A percentile compares a stretch with the other conserved stretches of the same genome.
phyloP scores from a whole-genome alignment of 1,140 invertebrate species.

The Bombyx mandarina region DNA sequence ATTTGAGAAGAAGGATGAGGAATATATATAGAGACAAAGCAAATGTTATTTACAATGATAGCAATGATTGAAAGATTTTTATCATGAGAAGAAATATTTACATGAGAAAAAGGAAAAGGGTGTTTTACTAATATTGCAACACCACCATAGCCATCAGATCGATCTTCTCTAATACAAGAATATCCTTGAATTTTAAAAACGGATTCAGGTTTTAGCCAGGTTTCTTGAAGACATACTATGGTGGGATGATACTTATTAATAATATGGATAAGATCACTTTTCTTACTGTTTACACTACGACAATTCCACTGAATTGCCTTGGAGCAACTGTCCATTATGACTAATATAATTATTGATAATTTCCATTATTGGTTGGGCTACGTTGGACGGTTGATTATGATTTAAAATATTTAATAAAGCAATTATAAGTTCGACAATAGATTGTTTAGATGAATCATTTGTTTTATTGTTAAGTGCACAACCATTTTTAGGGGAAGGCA shows the following conservation, averaged over 20 bases:
- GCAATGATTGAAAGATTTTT: neutral
- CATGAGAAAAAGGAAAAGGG: neutral
- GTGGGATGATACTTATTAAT: conserved; percentile 12
- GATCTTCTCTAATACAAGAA: conserved; percentile 9
- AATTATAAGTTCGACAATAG: conserved; percentile 8
- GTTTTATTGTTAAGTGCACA: conserved; percentile 4
- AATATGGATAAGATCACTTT: conserved; percentile 16
- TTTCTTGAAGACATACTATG: conserved; percentile 11
- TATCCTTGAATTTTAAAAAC: conserved; percentile 13
- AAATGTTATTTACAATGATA: neutral
- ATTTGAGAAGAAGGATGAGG: too few relatives aligned
- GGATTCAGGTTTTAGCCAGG: conserved; percentile 14
- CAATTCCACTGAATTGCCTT: conserved; percentile 16
- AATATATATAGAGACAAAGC: conserved; percentile 1
- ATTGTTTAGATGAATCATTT: neutral
- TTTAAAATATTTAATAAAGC: conserved; percentile 10
- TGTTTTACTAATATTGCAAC: neutral
- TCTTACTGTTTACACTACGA: conserved; percentile 13
- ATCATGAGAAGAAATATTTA: neutral
- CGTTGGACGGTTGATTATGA: conserved; percentile 12
- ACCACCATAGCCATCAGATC: neutral
- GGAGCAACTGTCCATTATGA: conserved; percentile 3
- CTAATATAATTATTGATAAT: neutral
- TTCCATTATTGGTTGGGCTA: conserved; percentile 4
- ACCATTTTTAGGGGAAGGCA: conserved; percentile 1